These are phyloP conservation scores for Climacteris rufus DNA, from an alignment of 2,113 vertebrate genomes.

Conservation along the genomic window DNA sequence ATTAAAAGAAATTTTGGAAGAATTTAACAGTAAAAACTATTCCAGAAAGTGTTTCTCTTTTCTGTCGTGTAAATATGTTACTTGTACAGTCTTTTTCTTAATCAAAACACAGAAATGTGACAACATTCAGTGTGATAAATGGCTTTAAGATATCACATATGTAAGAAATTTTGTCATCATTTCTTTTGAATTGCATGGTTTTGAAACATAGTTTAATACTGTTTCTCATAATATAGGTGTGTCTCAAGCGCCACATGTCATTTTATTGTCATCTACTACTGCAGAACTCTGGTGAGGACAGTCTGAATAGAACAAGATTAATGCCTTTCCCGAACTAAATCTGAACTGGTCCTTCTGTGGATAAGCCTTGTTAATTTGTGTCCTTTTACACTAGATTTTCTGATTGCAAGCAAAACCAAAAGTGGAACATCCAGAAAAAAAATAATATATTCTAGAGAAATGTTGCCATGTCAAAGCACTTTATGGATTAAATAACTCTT, in stretches of 20 bases:
- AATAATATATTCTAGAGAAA: neutral
- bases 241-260: neutral
- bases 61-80: neutral
- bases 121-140: neutral
- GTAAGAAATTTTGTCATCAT: neutral
- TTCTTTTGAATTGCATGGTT: neutral
- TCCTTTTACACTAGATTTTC: neutral
- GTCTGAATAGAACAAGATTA: neutral
- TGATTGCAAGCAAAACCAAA: neutral
- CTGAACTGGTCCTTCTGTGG: neutral
- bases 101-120: neutral
- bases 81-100: neutral
- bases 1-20: constrained; percentile 41
- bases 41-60: neutral
- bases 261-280: neutral
- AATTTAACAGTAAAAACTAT: constrained; percentile 13
- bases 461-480: neutral
- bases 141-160: neutral
- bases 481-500: neutral
- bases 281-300: neutral
- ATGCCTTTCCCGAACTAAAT: neutral
- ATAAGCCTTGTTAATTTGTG: neutral
- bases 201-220: neutral
- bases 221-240: neutral
- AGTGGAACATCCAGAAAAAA: neutral